Base-by-base conservation (phyloP, 2,113 vertebrate species). In the Thinocorus orbignyianus region DNA sequence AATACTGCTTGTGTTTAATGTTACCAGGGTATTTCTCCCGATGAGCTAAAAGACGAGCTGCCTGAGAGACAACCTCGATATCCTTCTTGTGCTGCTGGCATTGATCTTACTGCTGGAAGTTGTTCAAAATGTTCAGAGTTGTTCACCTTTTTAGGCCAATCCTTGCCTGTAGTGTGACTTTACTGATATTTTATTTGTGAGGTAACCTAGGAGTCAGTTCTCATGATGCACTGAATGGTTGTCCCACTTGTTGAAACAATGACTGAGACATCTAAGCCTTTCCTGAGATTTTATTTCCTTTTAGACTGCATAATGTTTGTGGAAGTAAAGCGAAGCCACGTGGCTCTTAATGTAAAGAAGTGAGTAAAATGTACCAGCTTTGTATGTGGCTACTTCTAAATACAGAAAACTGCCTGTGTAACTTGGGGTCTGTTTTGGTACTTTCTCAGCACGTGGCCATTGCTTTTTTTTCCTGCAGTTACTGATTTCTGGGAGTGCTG, bases 51-150 rank as follows among this genome's bases (percentile, higher is more conserved):
- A 96, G 98, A 98, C 72, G 98, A 98, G 76, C 96, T 98, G 69
- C 98, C 98, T 0, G 98, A 98, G 93, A 97, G 98, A 92, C 98
- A 98, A 89, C 98, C 98, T 97, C 98, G 98, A 98, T 98, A 98
- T 98, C 98, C 98, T 98, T 98, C 93, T 90, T 86, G 22, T 77
- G 91, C 91, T 92, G 78, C 89, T 95, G 91, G 11, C 49, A 33
- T 83, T 79, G 73, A 19, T 52, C 65, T 97, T 81, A 39, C 44
- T 94, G 57, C 86, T 96, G 91, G 93, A 89, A 87, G 46, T 88
- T 80, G 65, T 89, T 76, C 88, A 76, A 16, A 85, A 70, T 31
- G 41, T 72, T 68, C 44, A 35, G 5, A 89, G 35, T 65, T 81
- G 80, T 92, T 92, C 57, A 81, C 90, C 80, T 95, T 95, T 95